Conservation (phyloP, 2,113 vertebrate species). For the Puma concolor region DNA sequence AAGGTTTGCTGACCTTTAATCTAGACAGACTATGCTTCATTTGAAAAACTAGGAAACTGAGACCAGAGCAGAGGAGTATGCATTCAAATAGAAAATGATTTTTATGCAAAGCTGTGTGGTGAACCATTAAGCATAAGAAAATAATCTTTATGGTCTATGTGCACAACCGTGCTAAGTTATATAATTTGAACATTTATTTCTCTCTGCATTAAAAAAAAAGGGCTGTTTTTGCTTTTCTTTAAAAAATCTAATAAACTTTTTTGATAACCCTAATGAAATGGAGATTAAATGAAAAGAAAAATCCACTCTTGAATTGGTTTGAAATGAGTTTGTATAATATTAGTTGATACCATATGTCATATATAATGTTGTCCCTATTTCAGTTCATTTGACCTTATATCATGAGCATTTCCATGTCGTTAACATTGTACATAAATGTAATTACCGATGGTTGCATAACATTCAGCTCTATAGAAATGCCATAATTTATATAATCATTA, state of each 20-base stretch:
- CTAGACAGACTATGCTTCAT: neutral
- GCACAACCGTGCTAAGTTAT: neutral
- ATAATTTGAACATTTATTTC: neutral
- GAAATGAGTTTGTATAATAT: neutral
- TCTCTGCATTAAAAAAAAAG: neutral
- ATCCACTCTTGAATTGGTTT: neutral
- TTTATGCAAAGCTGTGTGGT: neutral
- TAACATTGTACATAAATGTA: slow-evolving; percentile 35
- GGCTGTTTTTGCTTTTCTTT: neutral
- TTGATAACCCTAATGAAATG: slow-evolving; percentile 27
- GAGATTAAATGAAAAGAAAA: neutral
- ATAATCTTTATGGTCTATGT: neutral
- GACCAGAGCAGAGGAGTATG: neutral
- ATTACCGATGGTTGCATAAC: slow-evolving; percentile 40
- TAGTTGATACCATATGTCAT: slow-evolving; percentile 26
- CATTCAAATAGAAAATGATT: slow-evolving; percentile 35
- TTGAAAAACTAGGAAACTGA: slow-evolving; percentile 39
- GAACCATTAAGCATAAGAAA: neutral
- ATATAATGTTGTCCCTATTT: neutral
- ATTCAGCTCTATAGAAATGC: slow-evolving; percentile 27
- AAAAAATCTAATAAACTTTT: slow-evolving; percentile 10
- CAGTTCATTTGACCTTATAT: slow-evolving; percentile 6
- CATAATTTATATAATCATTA: slow-evolving; percentile 47
- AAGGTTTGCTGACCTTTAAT: neutral
- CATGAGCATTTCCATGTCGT: slow-evolving; percentile 10